Base-by-base conservation (phyloP, 2,797 vertebrate genomes). In the Anniella stebbinsi region DNA sequence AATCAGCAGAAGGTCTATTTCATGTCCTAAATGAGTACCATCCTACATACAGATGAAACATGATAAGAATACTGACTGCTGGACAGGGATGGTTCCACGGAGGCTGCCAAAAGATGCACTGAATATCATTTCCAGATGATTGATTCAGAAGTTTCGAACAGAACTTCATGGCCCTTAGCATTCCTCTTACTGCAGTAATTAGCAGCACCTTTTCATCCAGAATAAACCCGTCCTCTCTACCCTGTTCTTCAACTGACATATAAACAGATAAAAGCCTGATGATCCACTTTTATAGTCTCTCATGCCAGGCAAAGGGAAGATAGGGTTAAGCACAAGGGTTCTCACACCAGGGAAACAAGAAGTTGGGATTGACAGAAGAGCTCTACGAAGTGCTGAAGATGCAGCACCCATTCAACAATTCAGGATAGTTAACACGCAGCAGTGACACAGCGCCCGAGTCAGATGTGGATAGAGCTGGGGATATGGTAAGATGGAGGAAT, bases 21-120 rank as follows among this genome's bases (percentile, higher is more conserved):
- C 18, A 45, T 89, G 89, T 93, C 80, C 83, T 67, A 54, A 67
- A 80, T 2, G 17, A 38, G 54, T 91, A 69, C 33, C 66, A 89
- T n/a, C 11, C 70, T 82, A 54, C 70, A 12, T 54, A 86, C 70
- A n/a, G 60, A 82, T 30, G 41, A 51, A 87, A 33, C 8, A 51
- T 2, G 5, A 78, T 73, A 78, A 11, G 4, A 25, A 41, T 7
- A 75, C 23, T 72, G 51, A 69, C 10, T 54, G 11, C 87, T 2
- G 60, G 66, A 57, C 48, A 23, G 8, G 4, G 51, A 21, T 18
- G 57, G 3, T 28, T 87, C 17, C 89, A 0, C 78, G 7, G 23
- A 73, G n/a, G 30, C 51, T 77, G 15, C 45, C 28, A 70, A 12
- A 76, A 69, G 57, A 15, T 25, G 28, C 76, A 17, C 2, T 0